Conservation (phyloP, 92 coral and sea anemone genomes). For the Meandrina meandrites region DNA sequence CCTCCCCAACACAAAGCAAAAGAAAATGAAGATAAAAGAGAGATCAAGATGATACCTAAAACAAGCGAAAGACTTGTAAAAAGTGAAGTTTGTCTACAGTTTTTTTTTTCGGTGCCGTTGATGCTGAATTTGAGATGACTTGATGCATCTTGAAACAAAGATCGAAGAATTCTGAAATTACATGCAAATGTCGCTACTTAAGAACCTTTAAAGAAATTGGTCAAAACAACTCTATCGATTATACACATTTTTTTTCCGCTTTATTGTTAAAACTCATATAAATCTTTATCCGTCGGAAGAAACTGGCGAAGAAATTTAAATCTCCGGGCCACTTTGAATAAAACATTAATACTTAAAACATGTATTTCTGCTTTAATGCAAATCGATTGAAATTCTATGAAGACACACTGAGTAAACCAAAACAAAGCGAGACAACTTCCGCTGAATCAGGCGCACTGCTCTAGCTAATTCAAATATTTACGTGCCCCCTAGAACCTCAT, state of each 20-base stretch:
- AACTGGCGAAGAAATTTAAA: not conserved
- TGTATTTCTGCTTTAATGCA: slow-evolving; percentile 15
- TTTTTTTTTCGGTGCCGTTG: not conserved
- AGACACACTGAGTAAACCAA: not conserved
- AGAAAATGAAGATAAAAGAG: not conserved
- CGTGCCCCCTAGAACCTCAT: too few species aligned
- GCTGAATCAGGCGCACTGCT: not conserved
- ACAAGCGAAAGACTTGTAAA: not conserved
- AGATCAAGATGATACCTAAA: not conserved
- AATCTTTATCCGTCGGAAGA: not conserved
- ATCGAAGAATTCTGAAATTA: not conserved
- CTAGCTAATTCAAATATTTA: not conserved
- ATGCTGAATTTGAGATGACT: not conserved
- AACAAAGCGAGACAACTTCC: slow-evolving; percentile 17
- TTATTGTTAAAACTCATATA: not conserved
- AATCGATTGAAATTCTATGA: slow-evolving; percentile 1
- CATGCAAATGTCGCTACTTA: slow-evolving; percentile 9
- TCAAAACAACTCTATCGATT: not conserved
- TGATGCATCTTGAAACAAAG: slow-evolving; percentile 2
- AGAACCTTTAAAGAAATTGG: not conserved
- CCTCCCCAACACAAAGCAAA: not conserved
- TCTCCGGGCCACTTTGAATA: not conserved
- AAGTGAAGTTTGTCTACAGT: not conserved
- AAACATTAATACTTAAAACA: slow-evolving; percentile 5
- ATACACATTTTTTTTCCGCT: not conserved